phyloP scores from a whole-genome alignment of 37 sponge, comb jelly and placozoan species.

The Dysidea cf. avara region DNA sequence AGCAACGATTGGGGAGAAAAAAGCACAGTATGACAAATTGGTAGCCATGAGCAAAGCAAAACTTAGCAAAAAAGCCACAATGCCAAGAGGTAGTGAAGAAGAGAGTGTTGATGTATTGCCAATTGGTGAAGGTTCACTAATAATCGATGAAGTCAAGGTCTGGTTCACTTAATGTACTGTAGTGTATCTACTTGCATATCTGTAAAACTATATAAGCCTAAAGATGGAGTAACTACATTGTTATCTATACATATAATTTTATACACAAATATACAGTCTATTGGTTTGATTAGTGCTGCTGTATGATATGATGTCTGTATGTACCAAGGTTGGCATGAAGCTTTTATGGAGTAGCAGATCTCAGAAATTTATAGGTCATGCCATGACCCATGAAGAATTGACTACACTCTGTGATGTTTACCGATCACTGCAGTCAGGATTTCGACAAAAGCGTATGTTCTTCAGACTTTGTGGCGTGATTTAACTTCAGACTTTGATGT shows the following conservation, averaged over 20 bases:
- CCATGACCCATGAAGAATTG: constrained; percentile 20
- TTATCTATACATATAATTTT: no score
- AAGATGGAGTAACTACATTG: no score
- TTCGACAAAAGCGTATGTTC: constrained; percentile 9
- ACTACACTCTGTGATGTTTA: constrained; percentile 16
- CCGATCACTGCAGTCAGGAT: neutral
- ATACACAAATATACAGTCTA: no score
- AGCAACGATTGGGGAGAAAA: no score
- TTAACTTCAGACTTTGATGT: constrained; percentile 21
- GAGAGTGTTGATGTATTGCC: no score
- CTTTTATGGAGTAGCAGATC: constrained; percentile 12
- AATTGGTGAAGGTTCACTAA: constrained; percentile 8
- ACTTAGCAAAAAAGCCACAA: no score
- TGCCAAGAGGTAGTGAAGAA: no score
- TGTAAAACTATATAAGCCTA: no score
- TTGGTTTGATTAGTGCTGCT: neutral
- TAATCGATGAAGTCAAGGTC: constrained; percentile 22
- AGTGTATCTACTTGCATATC: no score
- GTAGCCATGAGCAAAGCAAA: no score
- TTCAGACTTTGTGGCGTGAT: constrained; percentile 23
- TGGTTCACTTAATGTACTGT: no score
- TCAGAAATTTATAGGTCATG: neutral
- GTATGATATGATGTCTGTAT: neutral
- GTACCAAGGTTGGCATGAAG: neutral
- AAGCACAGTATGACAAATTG: no score